phyloP scores from a whole-genome alignment of 2,797 vertebrate genomes.

The Myotis daubentonii region DNA sequence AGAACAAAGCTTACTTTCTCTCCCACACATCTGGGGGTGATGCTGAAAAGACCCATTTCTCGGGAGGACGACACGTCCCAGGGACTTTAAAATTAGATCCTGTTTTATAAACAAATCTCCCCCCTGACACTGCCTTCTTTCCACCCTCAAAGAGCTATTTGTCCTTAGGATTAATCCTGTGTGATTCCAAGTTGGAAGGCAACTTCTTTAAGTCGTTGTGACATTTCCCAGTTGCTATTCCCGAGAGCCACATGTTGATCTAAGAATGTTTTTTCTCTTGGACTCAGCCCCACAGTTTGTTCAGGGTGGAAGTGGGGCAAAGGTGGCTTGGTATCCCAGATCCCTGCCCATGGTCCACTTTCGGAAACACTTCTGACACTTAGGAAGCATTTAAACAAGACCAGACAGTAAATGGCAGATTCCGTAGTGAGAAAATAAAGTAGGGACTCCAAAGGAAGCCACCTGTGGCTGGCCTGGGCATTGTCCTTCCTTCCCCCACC shows the following conservation, averaged over 20 bases:
- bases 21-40: background rate
- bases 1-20: background rate
- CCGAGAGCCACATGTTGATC: background rate
- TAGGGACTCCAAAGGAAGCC: background rate
- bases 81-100: background rate
- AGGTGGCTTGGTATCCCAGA: background rate
- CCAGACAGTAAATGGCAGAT: background rate
- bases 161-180: background rate
- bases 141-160: background rate
- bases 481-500: background rate
- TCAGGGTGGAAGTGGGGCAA: background rate
- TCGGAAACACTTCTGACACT: background rate
- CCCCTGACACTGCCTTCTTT: background rate
- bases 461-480: background rate
- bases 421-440: background rate
- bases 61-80: background rate
- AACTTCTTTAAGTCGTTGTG: background rate
- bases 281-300: background rate
- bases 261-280: background rate
- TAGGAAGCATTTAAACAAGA: background rate
- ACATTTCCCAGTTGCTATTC: constrained; percentile 18
- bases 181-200: background rate
- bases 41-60: constrained; percentile 33
- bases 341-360: background rate
- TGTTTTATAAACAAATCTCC: background rate